Conservation (phyloP, 2,797 vertebrate species). For the Momotus momota region DNA sequence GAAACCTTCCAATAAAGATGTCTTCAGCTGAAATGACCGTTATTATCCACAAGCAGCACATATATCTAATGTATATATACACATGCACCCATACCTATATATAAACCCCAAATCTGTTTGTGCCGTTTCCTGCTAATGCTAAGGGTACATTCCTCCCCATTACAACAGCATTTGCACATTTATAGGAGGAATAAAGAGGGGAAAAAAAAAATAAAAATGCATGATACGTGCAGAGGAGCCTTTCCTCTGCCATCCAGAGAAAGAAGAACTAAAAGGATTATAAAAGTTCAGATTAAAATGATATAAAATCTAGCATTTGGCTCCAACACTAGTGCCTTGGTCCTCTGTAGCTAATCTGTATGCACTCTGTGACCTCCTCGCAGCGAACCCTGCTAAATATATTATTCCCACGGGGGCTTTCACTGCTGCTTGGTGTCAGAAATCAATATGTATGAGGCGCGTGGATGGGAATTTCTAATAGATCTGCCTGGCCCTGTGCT, state of each 20-base stretch:
- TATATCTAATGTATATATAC: not conserved
- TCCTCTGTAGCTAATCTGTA: constrained; percentile 98
- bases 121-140: constrained; percentile 52
- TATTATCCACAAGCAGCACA: not conserved
- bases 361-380: constrained; percentile 98
- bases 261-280: constrained; percentile 87
- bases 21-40: constrained; percentile 70
- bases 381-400: constrained; percentile 99
- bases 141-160: constrained; percentile 60
- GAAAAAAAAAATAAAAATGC: constrained; percentile 19
- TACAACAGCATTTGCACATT: constrained; percentile 76
- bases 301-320: constrained; percentile 89
- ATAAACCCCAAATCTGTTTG: constrained; percentile 54
- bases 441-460: constrained; percentile 99
- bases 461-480: constrained; percentile 99
- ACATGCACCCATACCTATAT: not conserved
- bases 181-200: constrained; percentile 71
- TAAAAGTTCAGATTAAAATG: constrained; percentile 90
- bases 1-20: constrained; percentile 76
- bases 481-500: constrained; percentile 98
- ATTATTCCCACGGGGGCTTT: constrained; percentile 99
- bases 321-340: constrained; percentile 87
- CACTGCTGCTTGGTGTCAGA: constrained; percentile 99
- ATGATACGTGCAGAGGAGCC: constrained; percentile 64
- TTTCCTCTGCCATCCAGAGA: constrained; percentile 81